Evolutionary conservation across 2,797 vertebrate species (phyloP).

Genomic region (Syndactyla subalaris): DNA sequence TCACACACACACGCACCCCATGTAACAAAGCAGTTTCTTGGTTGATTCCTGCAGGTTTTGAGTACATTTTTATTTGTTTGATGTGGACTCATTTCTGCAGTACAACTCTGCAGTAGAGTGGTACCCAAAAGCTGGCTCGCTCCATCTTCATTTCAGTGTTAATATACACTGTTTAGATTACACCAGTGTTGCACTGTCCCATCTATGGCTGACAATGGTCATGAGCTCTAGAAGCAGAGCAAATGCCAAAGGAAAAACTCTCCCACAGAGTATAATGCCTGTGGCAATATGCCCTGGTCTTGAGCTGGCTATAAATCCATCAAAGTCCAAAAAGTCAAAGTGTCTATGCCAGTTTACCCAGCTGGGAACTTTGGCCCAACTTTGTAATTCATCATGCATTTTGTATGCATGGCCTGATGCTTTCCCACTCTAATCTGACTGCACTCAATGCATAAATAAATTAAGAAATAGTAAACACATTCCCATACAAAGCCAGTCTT

Average conservation of each 20-base stretch:
- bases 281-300: accelerated
- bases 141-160: neutral
- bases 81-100: neutral
- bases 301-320: neutral
- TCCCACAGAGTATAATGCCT: neutral
- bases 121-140: neutral
- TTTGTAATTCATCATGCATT: neutral
- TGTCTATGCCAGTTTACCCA: neutral
- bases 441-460: neutral
- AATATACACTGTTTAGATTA: neutral
- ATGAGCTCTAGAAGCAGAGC: neutral
- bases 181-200: accelerated
- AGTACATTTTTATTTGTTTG: neutral
- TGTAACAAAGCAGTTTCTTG: neutral
- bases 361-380: neutral
- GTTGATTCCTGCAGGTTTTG: neutral
- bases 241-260: neutral
- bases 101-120: neutral
- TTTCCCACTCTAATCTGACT: neutral
- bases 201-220: accelerated
- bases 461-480: neutral
- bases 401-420: neutral
- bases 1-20: neutral
- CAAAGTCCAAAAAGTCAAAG: neutral
- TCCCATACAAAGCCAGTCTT: neutral